Evolutionary conservation across 1,140 invertebrate species (phyloP).

Genomic region (Phocides pigmalion): DNA sequence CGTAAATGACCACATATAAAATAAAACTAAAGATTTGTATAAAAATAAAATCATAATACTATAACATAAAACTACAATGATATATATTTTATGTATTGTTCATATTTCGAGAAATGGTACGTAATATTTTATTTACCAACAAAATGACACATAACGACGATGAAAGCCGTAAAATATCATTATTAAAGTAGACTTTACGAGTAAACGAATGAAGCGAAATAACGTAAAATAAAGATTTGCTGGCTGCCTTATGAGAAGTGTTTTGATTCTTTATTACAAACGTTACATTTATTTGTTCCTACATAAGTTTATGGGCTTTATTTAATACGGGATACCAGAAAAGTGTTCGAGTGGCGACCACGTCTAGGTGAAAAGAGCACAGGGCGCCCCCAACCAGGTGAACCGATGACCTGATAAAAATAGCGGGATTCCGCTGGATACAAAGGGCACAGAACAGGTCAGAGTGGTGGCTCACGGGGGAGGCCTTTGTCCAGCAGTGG

Average conservation of each 20-base stretch:
- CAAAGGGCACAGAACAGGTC: no score
- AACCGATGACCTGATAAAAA: no score
- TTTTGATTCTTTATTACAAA: conserved; percentile 33
- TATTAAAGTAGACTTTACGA: conserved; percentile 35
- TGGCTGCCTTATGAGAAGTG: conserved; percentile 29
- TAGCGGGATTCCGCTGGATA: no score
- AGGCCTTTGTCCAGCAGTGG: no score
- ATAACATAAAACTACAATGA: no score
- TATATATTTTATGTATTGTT: conserved; percentile 16
- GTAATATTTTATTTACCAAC: conserved; percentile 30
- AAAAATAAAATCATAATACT: background rate
- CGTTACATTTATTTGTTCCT: conserved; percentile 23
- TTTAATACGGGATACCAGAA: background rate
- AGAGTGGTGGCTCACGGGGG: no score
- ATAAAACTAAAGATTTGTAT: background rate
- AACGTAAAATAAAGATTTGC: conserved; percentile 35
- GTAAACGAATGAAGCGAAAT: conserved; percentile 34
- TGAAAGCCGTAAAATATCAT: conserved; percentile 28
- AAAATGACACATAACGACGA: conserved; percentile 31
- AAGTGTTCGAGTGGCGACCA: no score
- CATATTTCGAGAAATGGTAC: conserved; percentile 12
- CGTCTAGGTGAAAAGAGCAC: no score
- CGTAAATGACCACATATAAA: background rate
- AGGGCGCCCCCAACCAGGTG: no score
- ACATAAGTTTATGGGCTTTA: background rate